Evolutionary conservation across 2,888 invertebrate genomes (phyloP).

Genomic region (Limnephilus rhombicus): DNA sequence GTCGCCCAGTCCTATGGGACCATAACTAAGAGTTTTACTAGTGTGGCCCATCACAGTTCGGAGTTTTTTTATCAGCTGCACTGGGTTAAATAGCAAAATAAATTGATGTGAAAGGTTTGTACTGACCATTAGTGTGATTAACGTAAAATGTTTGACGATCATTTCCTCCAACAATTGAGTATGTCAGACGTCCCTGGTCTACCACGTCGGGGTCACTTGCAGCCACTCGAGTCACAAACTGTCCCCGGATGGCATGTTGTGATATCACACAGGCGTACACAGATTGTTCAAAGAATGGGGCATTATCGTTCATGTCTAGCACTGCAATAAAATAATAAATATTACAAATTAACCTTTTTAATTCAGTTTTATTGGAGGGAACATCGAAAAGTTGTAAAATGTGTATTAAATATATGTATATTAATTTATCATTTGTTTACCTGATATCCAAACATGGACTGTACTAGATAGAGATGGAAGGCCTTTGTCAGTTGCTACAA

Average conservation of each 20-base stretch:
- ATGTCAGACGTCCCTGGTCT: constrained; percentile 83
- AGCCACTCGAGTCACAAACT: constrained; percentile 88
- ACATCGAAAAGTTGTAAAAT: neutral
- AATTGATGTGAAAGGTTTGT: neutral
- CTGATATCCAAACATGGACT: constrained; percentile 85
- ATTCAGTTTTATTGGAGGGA: constrained; percentile 50
- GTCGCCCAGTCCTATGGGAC: no score
- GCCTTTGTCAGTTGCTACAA: constrained; percentile 87
- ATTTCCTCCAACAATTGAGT: constrained; percentile 89
- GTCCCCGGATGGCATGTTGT: constrained; percentile 85
- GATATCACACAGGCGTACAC: constrained; percentile 86
- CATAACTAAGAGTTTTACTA: no score
- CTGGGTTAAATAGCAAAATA: neutral
- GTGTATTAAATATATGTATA: neutral
- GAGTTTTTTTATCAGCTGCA: no score
- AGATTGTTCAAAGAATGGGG: constrained; percentile 86
- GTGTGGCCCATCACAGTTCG: no score
- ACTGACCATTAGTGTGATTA: constrained; percentile 72
- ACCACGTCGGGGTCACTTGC: constrained; percentile 88
- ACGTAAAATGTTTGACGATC: constrained; percentile 86
- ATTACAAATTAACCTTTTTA: neutral
- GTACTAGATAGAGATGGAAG: constrained; percentile 85
- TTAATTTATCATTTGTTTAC: constrained; percentile 70
- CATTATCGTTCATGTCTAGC: constrained; percentile 89
- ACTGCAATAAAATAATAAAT: constrained; percentile 73